Base-by-base conservation (phyloP, 2,888 invertebrate genomes). In the Gasteruption jaculator region DNA sequence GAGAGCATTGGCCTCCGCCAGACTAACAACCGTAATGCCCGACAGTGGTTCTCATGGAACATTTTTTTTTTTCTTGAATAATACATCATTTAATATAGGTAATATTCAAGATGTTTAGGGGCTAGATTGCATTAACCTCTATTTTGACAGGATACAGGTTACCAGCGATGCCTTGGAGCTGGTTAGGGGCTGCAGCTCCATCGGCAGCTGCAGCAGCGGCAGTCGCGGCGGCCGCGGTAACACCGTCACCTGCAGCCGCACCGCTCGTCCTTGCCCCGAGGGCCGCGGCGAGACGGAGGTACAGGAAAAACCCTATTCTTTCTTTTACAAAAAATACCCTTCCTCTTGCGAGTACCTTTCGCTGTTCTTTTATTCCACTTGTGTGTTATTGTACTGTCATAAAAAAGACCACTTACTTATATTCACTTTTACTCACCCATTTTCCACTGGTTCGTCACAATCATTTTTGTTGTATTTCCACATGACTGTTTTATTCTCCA, bases 161-260 rank as follows among this genome's bases (percentile, higher is more conserved):
- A 74, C 83, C 84, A 68, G 80, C 83, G 75, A 78, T 81, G 76
- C 72, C 84, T 73, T 85, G 85, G 85, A 83, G 84, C 73, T 85
- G 84, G 82, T 77, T 85, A 73, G 76, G 78, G 50, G 71, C 72
- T 48, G 68, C 77, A 49, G 72, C 75, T 58, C 73, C 76, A 58
- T 71, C 75, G 60, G 72, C 74, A 60, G 71, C 75, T 58, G 79
- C 81, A 57, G 77, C 81, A 53, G 76, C 81, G 57, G 79, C 79
- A 59, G 77, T 67, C 66, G 76, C 66, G 79, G 76, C 71, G 74
- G 65, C 71, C 75, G 68, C 77, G 70, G 76, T 77, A 62, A 75
- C 77, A 49, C 67, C 68, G 66, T 75, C 78, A 68, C 77, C 79
- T 61, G 75, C 77, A 71, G 74, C 79, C 71, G 62, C 71, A 58